phyloP scores from a whole-genome alignment of 2,797 vertebrate species.

The Sebastes diaconus region DNA sequence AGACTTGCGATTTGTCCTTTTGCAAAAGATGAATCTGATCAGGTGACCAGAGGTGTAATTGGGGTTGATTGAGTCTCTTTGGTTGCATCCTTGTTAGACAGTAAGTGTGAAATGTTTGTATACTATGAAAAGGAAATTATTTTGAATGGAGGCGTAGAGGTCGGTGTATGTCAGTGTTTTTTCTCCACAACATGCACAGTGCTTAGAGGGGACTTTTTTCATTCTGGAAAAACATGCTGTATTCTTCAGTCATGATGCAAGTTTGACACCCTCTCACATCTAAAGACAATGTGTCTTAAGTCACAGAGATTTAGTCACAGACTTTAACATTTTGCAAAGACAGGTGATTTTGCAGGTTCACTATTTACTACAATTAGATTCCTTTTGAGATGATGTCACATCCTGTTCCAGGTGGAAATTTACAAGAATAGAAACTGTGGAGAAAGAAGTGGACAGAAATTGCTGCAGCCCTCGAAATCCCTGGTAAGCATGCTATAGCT shows the following conservation, averaged over 20 bases:
- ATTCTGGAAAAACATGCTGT: not conserved
- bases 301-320: no score
- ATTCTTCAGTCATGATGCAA: no score
- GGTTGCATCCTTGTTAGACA: not conserved
- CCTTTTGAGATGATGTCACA: no score
- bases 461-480: no score
- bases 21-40: not conserved
- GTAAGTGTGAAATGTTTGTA: not conserved
- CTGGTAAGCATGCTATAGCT: no score
- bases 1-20: constrained; percentile 7
- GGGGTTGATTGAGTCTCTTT: not conserved
- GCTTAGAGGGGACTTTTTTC: not conserved
- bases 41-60: not conserved
- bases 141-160: not conserved
- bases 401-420: no score
- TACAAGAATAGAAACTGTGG: no score
- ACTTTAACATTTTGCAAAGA: no score
- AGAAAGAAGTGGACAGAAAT: no score
- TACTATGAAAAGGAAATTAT: not conserved
- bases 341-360: fast-evolving
- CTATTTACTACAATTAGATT: no score
- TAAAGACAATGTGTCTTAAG: no score
- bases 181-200: not conserved
- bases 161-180: not conserved
- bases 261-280: no score